Conservation (phyloP, 1,140 invertebrate species). For the Solen grandis region DNA sequence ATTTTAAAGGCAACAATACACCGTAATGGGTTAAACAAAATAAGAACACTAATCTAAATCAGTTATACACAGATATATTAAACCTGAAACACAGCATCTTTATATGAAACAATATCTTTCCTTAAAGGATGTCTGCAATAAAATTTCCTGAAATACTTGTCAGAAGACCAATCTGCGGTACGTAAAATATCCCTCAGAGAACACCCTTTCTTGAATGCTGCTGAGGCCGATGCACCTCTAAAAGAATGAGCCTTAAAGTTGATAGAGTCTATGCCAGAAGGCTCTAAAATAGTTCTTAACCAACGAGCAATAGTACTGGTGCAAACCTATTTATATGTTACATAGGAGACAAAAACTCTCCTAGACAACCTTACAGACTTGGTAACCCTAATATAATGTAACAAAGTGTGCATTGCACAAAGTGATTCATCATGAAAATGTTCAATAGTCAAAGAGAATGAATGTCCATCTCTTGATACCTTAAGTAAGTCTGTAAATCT, state of each 20-base stretch:
- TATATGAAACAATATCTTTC: conserved; percentile 3
- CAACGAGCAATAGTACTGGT: conserved; percentile 39
- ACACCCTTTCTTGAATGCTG: conserved; percentile 28
- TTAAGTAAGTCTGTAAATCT: conserved; percentile 12
- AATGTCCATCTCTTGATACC: background rate
- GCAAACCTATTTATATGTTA: conserved; percentile 18
- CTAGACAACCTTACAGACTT: background rate
- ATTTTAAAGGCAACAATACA: too few relatives aligned
- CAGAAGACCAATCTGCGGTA: too few relatives aligned
- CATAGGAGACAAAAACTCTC: conserved; percentile 23
- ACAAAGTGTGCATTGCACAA: conserved; percentile 31
- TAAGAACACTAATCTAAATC: too few relatives aligned
- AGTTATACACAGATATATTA: too few relatives aligned
- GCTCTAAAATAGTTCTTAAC: conserved; percentile 2
- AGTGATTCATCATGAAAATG: conserved; percentile 22
- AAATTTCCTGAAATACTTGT: conserved; percentile 32
- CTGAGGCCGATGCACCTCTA: conserved; percentile 24
- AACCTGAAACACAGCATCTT: conserved; percentile 35
- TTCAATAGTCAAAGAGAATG: conserved; percentile 26
- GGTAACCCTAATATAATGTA: conserved; percentile 22
- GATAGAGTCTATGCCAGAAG: conserved; percentile 9
- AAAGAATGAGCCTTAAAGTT: conserved; percentile 26
- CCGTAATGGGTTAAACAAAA: too few relatives aligned
- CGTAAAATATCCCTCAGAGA: conserved; percentile 22
- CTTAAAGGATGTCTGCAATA: background rate